Evolutionary conservation across 2,888 invertebrate genomes (phyloP).

Genomic region (Sceliomorpha sp.): DNA sequence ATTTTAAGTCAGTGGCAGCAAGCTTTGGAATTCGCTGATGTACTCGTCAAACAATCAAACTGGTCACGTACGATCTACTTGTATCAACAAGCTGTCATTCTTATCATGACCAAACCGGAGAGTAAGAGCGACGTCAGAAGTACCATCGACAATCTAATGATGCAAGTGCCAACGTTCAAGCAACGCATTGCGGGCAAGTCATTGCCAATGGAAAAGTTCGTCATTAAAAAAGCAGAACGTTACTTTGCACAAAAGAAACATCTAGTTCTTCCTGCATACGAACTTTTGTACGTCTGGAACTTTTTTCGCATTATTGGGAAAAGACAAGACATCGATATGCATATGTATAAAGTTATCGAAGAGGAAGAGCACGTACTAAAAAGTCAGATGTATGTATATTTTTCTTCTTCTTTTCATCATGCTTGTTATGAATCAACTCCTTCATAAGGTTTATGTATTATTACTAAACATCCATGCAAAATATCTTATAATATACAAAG

Average conservation of each 20-base stretch:
- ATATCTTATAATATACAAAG: too few relatives aligned
- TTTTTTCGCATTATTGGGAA: slow-evolving; percentile 90
- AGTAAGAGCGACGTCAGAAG: slow-evolving; percentile 82
- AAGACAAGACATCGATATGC: slow-evolving; percentile 84
- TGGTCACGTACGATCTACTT: slow-evolving; percentile 97
- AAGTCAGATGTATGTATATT: slow-evolving; percentile 64
- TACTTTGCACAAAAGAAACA: slow-evolving; percentile 87
- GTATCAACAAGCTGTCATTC: slow-evolving; percentile 92
- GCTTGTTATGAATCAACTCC: too few relatives aligned
- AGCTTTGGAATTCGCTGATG: slow-evolving; percentile 87
- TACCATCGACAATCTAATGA: slow-evolving; percentile 85
- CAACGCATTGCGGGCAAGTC: slow-evolving; percentile 98
- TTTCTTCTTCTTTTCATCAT: too few relatives aligned
- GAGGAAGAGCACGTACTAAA: slow-evolving; percentile 76
- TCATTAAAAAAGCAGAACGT: slow-evolving; percentile 90
- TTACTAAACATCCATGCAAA: too few relatives aligned
- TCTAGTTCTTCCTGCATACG: slow-evolving; percentile 90
- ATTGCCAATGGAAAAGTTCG: slow-evolving; percentile 97
- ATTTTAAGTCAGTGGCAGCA: slow-evolving; percentile 88
- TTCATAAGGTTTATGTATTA: too few relatives aligned
- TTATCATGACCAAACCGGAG: slow-evolving; percentile 86
- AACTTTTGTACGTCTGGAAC: slow-evolving; percentile 96
- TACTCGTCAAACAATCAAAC: slow-evolving; percentile 88
- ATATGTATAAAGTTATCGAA: slow-evolving; percentile 85
- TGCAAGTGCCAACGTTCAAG: slow-evolving; percentile 90